These are phyloP conservation scores for Alcis repandata DNA, from an alignment of 2,888 invertebrate genomes.

Conservation along the genomic window DNA sequence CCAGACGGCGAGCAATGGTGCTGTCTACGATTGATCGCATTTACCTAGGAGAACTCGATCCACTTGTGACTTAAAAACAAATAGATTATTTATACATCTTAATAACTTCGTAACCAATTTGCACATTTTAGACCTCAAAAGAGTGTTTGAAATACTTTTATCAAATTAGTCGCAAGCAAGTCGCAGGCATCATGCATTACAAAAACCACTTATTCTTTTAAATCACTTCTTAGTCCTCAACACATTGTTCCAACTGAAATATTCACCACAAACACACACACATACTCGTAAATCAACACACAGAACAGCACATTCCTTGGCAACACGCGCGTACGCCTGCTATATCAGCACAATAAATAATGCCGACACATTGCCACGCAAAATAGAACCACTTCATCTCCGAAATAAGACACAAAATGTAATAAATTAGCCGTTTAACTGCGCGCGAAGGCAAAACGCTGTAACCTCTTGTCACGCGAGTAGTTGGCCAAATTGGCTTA, in stretches of 20 bases:
- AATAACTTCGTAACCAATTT: too few relatives aligned
- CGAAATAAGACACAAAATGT: slow-evolving; percentile 62
- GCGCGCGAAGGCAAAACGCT: slow-evolving; percentile 53
- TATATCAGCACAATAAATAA: slow-evolving; percentile 54
- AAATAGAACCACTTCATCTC: slow-evolving; percentile 60
- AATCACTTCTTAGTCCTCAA: too few relatives aligned
- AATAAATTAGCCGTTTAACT: slow-evolving; percentile 58
- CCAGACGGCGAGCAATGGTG: too few relatives aligned
- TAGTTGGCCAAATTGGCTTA: slow-evolving; percentile 67
- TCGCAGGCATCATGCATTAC: background rate
- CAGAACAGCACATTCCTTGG: slow-evolving; percentile 27
- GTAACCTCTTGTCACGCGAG: slow-evolving; percentile 57
- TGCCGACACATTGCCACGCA: slow-evolving; percentile 53
- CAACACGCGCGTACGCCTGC: slow-evolving; percentile 39
- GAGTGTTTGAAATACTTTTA: too few relatives aligned
- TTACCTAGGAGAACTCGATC: too few relatives aligned
- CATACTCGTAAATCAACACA: slow-evolving; percentile 1
- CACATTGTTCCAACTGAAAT: background rate
- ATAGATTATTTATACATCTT: too few relatives aligned
- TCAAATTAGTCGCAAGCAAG: background rate
- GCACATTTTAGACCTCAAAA: too few relatives aligned
- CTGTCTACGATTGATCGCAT: too few relatives aligned
- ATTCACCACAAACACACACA: background rate
- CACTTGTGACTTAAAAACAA: too few relatives aligned
- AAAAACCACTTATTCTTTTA: background rate